Evolutionary conservation across 2,113 vertebrate genomes (phyloP).

Genomic region (Festucalex cinctus): DNA sequence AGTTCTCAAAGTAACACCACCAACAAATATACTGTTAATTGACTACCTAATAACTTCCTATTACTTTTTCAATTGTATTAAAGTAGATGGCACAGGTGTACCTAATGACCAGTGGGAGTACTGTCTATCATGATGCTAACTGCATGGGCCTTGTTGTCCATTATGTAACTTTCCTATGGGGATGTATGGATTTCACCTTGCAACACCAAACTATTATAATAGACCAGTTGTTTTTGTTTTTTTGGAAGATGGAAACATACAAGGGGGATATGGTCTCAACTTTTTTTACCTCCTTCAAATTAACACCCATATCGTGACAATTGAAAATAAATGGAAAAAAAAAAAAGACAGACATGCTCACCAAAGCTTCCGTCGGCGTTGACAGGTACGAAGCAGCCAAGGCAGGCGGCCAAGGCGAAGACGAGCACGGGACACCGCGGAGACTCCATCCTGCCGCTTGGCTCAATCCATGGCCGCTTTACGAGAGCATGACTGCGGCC

Average conservation of each 20-base stretch:
- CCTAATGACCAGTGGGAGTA: neutral
- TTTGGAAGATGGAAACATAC: neutral
- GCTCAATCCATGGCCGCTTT: conserved; percentile 1
- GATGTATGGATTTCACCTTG: conserved; percentile 1
- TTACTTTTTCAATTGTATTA: neutral
- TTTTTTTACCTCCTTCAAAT: neutral
- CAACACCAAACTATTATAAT: neutral
- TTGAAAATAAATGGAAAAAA: neutral
- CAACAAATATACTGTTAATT: neutral
- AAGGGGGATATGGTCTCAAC: neutral
- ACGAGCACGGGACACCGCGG: conserved; percentile 59
- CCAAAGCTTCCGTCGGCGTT: conserved; percentile 67
- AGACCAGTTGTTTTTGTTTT: neutral
- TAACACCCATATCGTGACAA: neutral
- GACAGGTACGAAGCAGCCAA: conserved; percentile 54
- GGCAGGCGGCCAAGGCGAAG: conserved; percentile 55
- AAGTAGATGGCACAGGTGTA: neutral
- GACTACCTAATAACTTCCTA: neutral
- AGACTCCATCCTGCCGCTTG: conserved; percentile 60
- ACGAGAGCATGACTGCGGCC: neutral
- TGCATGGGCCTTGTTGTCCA: neutral
- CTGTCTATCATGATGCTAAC: neutral
- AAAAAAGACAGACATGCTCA: conserved; percentile 40
- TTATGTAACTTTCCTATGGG: neutral
- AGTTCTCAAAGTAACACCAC: neutral